phyloP scores from a whole-genome alignment of 30 jellyfish, hydroid and myxozoan species.

The Aurelia aurita complex sp. Pacific region DNA sequence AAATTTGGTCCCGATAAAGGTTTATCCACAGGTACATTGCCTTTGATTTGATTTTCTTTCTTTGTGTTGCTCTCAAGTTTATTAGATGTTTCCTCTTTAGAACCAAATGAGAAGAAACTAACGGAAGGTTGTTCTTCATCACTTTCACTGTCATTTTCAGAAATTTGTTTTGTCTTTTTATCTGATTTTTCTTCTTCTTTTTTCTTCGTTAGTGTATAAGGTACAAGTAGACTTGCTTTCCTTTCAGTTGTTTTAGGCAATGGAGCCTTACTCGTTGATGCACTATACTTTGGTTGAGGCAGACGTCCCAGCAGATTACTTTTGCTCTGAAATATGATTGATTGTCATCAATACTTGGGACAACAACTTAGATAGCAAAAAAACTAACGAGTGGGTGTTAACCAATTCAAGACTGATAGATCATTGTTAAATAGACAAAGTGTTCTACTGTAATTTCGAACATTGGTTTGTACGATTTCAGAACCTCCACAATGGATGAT shows the following conservation, averaged over 20 bases:
- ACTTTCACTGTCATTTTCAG: constrained; percentile 54
- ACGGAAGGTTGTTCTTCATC: constrained; percentile 51
- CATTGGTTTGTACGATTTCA: too few relatives aligned
- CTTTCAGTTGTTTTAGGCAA: constrained; percentile 8
- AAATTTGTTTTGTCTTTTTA: background rate
- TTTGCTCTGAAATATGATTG: constrained; percentile 7
- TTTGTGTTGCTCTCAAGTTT: background rate
- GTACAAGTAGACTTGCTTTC: constrained; percentile 55
- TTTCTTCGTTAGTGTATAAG: constrained; percentile 56
- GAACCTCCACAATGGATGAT: too few relatives aligned
- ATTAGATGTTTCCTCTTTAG: background rate
- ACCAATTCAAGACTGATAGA: too few relatives aligned
- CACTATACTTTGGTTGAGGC: constrained; percentile 56
- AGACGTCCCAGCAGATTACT: constrained; percentile 38
- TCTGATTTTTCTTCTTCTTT: constrained; percentile 23
- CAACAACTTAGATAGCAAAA: background rate
- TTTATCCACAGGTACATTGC: background rate
- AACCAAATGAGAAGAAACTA: constrained; percentile 62
- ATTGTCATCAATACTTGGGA: background rate
- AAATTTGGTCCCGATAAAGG: too few relatives aligned
- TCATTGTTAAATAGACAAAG: too few relatives aligned
- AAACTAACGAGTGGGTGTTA: background rate
- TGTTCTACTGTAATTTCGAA: too few relatives aligned
- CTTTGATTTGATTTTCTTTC: background rate
- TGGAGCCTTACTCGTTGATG: constrained; percentile 9